These are phyloP conservation scores for Platycheirus rosarum DNA, from an alignment of 2,888 invertebrate species.

Conservation along the genomic window DNA sequence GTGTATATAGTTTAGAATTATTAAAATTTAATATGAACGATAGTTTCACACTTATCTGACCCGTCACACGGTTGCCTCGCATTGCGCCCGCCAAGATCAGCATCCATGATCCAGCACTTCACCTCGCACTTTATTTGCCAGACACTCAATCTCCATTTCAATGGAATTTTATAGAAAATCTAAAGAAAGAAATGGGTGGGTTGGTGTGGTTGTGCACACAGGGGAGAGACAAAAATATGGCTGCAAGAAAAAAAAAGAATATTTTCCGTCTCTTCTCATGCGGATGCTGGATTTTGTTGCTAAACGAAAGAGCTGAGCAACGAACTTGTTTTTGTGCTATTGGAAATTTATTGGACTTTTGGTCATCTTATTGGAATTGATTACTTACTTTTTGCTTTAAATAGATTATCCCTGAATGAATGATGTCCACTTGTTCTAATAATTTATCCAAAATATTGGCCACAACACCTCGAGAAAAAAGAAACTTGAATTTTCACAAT, in stretches of 20 bases:
- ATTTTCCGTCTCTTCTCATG: slow-evolving; percentile 35
- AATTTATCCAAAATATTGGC: slow-evolving; percentile 36
- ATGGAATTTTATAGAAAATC: slow-evolving; percentile 73
- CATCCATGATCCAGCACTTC: slow-evolving; percentile 10
- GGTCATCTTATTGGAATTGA: slow-evolving; percentile 22
- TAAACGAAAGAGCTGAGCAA: slow-evolving; percentile 66
- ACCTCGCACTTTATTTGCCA: slow-evolving; percentile 32
- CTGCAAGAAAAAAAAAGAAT: slow-evolving; percentile 41
- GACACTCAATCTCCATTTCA: slow-evolving; percentile 73
- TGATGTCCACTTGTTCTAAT: slow-evolving; percentile 44
- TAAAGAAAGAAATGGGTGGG: slow-evolving; percentile 71
- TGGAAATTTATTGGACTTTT: slow-evolving; percentile 30
- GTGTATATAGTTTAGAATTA: slow-evolving; percentile 33
- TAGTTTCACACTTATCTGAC: slow-evolving; percentile 17
- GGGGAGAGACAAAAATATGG: slow-evolving; percentile 60
- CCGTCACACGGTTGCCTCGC: too few relatives aligned
- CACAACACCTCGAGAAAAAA: not conserved
- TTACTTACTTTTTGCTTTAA: slow-evolving; percentile 45
- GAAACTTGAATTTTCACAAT: slow-evolving; percentile 11
- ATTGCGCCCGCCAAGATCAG: slow-evolving; percentile 7
- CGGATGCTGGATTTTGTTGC: slow-evolving; percentile 58
- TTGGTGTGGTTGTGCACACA: slow-evolving; percentile 38
- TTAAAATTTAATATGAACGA: slow-evolving; percentile 17
- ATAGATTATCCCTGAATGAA: slow-evolving; percentile 52
- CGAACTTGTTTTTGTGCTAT: slow-evolving; percentile 55